Conservation (phyloP, 2,888 invertebrate genomes). For the Imbricaverruca yamaguchii region DNA sequence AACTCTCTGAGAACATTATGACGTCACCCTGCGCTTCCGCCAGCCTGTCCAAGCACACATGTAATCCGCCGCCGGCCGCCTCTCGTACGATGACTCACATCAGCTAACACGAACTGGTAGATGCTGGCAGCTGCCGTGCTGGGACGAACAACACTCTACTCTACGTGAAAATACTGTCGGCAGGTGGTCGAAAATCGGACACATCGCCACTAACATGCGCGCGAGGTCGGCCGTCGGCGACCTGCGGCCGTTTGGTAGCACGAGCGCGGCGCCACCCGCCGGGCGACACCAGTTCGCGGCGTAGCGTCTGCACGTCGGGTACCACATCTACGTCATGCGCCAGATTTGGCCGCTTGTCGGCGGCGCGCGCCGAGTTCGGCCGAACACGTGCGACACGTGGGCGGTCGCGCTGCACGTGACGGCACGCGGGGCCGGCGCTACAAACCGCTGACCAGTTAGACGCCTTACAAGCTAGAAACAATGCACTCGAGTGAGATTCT, state of each 20-base stretch:
- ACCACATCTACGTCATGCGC: no score
- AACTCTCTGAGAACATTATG: background rate
- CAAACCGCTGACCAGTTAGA: background rate
- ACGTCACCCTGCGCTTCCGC: background rate
- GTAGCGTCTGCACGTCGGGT: no score
- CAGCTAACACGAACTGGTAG: background rate
- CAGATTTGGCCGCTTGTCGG: no score
- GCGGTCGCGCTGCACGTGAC: no score
- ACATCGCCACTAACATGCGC: background rate
- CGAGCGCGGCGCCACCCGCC: no score
- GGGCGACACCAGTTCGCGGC: no score
- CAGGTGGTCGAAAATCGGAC: background rate
- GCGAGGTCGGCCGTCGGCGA: background rate
- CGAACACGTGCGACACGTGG: no score
- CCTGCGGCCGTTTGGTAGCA: background rate
- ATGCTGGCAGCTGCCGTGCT: background rate
- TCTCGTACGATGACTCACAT: background rate
- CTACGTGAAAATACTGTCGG: background rate
- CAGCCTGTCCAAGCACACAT: no score
- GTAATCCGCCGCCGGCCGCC: background rate
- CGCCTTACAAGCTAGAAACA: constrained; percentile 7
- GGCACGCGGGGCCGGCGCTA: no score
- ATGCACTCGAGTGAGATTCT: background rate
- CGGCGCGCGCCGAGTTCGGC: no score
- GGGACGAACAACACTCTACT: background rate